phyloP scores from a whole-genome alignment of 2,797 vertebrate species.

The Syngnathus rostellatus region DNA sequence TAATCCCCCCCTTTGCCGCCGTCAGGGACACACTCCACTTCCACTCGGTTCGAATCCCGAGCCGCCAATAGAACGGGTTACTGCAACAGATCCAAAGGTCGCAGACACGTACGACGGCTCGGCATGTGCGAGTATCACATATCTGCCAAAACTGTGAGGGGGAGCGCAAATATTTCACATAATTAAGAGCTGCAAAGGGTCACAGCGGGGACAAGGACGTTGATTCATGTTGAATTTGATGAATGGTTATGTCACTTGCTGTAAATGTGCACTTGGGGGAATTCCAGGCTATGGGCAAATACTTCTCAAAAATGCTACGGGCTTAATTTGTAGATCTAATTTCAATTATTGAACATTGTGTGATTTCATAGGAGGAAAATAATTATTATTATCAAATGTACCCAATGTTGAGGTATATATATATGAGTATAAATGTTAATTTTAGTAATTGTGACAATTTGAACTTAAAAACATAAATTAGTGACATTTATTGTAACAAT shows the following conservation, averaged over 20 bases:
- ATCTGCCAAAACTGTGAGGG: constrained; percentile 53
- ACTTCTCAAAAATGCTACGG: no score
- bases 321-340: no score
- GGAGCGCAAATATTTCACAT: constrained; percentile 53
- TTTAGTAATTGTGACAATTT: background rate
- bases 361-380: no score
- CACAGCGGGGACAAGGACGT: constrained; percentile 20
- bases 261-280: no score
- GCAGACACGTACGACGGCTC: constrained; percentile 28
- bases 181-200: constrained; percentile 34
- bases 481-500: no score
- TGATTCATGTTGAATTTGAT: background rate
- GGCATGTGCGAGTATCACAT: constrained; percentile 48
- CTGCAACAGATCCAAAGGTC: constrained; percentile 27
- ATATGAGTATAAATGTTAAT: background rate
- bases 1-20: constrained; percentile 54
- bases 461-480: no score
- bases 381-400: no score
- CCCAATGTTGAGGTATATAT: no score
- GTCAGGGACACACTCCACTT: constrained; percentile 44
- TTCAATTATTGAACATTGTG: no score
- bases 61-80: constrained; percentile 7
- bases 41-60: constrained; percentile 28
- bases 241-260: background rate
- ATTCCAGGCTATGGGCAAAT: no score